Conservation (phyloP, 2,888 invertebrate genomes). For the Rutpela maculata region DNA sequence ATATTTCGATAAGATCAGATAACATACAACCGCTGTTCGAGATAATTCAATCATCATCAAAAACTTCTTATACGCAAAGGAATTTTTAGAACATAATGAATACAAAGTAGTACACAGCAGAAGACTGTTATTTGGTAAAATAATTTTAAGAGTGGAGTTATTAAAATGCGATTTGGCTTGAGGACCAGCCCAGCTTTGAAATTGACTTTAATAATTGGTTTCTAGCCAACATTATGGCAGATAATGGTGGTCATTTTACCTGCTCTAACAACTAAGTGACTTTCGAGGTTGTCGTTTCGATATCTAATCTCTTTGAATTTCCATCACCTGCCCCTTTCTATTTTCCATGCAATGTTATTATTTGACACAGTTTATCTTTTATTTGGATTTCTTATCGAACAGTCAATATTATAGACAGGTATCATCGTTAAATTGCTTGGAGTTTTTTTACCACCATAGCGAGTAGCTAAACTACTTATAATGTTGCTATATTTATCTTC, state of each 20-base stretch:
- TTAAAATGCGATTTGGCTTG: slow-evolving; percentile 65
- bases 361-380: slow-evolving; percentile 35
- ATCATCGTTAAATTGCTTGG: slow-evolving; percentile 11
- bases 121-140: slow-evolving; percentile 63
- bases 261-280: slow-evolving; percentile 50
- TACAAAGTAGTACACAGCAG: slow-evolving; percentile 49
- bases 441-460: neutral
- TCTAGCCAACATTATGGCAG: slow-evolving; percentile 61
- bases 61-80: slow-evolving; percentile 8
- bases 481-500: too few species aligned
- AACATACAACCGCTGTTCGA: slow-evolving; percentile 1
- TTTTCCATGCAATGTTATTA: slow-evolving; percentile 32
- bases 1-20: neutral
- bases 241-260: slow-evolving; percentile 58
- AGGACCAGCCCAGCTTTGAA: slow-evolving; percentile 57
- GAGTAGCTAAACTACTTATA: neutral
- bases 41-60: slow-evolving; percentile 20
- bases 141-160: slow-evolving; percentile 65
- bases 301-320: slow-evolving; percentile 41
- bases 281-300: slow-evolving; percentile 41
- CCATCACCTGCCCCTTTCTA: slow-evolving; percentile 40
- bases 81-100: slow-evolving; percentile 35
- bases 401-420: slow-evolving; percentile 38
- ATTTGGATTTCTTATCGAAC: slow-evolving; percentile 28
- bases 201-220: slow-evolving; percentile 65